A percentile compares a stretch with the other conserved stretches of the same genome.
Conservation (phyloP, 2,888 invertebrate genomes). For the Hemithea aestivaria region DNA sequence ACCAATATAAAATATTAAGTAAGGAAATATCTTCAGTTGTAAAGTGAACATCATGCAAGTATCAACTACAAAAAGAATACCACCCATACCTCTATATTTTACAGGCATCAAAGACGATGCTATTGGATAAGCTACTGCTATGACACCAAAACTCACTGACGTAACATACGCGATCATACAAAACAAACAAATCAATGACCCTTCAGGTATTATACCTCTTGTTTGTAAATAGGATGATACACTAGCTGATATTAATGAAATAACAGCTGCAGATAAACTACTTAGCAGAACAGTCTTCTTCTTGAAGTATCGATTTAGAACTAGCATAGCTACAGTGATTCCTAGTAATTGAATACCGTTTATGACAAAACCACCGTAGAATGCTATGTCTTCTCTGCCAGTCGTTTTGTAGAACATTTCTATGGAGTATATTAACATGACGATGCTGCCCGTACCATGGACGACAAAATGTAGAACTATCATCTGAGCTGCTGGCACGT, state of each 20-base stretch:
- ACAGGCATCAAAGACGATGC: not conserved
- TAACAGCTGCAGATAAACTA: too few relatives aligned
- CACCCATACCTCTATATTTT: not conserved
- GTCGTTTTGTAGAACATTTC: conserved; percentile 3
- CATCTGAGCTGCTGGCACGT: conserved; percentile 2
- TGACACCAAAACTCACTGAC: not conserved
- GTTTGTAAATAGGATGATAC: too few relatives aligned
- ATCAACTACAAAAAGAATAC: not conserved
- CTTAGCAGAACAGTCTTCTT: too few relatives aligned
- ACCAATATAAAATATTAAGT: too few relatives aligned
- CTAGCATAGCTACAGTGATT: conserved; percentile 2
- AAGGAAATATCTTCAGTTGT: too few relatives aligned
- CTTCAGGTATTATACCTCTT: too few relatives aligned
- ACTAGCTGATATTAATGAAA: too few relatives aligned
- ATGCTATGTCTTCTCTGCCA: conserved; percentile 1
- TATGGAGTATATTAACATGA: conserved; percentile 4
- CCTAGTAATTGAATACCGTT: conserved; percentile 13
- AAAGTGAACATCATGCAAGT: not conserved
- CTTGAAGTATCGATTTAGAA: too few relatives aligned
- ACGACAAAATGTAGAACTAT: not conserved
- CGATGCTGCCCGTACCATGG: conserved; percentile 3
- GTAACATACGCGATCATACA: not conserved
- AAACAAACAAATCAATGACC: too few relatives aligned
- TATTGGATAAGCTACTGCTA: not conserved
- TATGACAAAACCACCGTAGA: conserved; percentile 13